Evolutionary conservation across 2,113 vertebrate genomes (phyloP).

Genomic region (Neogobius melanostomus): DNA sequence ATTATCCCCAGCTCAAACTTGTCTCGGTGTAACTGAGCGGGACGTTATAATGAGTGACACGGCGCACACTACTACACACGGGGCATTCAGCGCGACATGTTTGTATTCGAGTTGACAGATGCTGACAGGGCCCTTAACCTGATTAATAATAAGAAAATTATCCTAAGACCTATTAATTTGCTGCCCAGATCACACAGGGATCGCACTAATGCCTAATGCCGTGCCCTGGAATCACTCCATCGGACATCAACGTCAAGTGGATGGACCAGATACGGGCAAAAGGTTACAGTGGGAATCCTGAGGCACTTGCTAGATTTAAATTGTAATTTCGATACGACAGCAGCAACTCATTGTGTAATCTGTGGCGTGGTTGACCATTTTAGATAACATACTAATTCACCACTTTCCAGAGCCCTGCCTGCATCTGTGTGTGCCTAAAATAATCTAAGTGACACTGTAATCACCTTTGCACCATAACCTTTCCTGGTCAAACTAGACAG

Average conservation of each 20-base stretch:
- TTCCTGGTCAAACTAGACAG: background rate
- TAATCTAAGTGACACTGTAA: background rate
- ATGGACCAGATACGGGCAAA: slow-evolving; percentile 13
- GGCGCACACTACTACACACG: background rate
- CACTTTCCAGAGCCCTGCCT: no score
- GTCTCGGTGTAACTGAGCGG: background rate
- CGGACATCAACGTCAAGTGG: slow-evolving; percentile 26
- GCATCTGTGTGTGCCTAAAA: no score
- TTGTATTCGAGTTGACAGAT: slow-evolving; percentile 56
- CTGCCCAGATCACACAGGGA: slow-evolving; percentile 54
- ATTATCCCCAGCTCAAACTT: background rate
- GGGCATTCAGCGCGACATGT: slow-evolving; percentile 22
- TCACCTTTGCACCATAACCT: slow-evolving; percentile 26
- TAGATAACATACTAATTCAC: no score
- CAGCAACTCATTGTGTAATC: no score
- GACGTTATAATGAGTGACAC: background rate
- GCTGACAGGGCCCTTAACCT: slow-evolving; percentile 51
- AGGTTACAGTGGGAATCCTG: slow-evolving; percentile 11
- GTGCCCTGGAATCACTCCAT: slow-evolving; percentile 35
- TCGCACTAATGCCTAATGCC: slow-evolving; percentile 57
- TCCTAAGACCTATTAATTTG: slow-evolving; percentile 65
- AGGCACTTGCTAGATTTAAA: no score
- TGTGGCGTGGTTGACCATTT: no score
- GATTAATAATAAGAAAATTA: slow-evolving; percentile 37
- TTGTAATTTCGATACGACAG: no score